A percentile compares a stretch with the other conserved stretches of the same genome.
phyloP scores from a whole-genome alignment of 2,113 vertebrate species.

The Ornithorhynchus anatinus region DNA sequence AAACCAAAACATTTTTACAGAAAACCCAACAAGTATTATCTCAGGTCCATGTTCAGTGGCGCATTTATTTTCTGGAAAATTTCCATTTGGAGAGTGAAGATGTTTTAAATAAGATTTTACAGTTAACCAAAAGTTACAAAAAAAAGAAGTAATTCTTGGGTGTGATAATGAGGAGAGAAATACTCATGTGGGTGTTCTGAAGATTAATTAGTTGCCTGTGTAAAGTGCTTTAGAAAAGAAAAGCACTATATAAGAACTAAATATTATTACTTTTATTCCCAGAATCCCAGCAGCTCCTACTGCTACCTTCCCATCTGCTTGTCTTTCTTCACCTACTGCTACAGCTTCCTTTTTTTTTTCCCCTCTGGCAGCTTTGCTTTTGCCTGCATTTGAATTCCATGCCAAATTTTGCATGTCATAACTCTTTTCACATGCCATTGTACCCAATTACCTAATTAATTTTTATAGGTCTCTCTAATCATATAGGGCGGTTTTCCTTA shows the following conservation, averaged over 20 bases:
- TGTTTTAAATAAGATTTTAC: slow-evolving; percentile 6
- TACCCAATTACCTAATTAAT: not conserved
- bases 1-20: too few species aligned
- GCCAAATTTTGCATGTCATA: not conserved
- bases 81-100: slow-evolving; percentile 1
- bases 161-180: slow-evolving; percentile 41
- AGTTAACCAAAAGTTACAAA: slow-evolving; percentile 21
- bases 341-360: slow-evolving; percentile 5
- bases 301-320: slow-evolving; percentile 29
- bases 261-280: slow-evolving; percentile 40
- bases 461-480: not conserved
- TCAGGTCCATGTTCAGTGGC: slow-evolving; percentile 26
- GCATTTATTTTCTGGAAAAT: slow-evolving; percentile 19
- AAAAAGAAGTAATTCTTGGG: slow-evolving; percentile 21
- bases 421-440: not conserved
- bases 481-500: not conserved
- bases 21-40: slow-evolving; percentile 27
- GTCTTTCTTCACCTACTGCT: slow-evolving; percentile 31
- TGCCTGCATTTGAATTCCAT: slow-evolving; percentile 20
- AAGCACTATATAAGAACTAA: slow-evolving; percentile 39
- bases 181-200: slow-evolving; percentile 50
- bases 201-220: slow-evolving; percentile 50
- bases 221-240: slow-evolving; percentile 41
- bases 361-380: not conserved
- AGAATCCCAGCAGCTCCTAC: slow-evolving; percentile 37